Conservation (phyloP, 1,140 invertebrate genomes). For the Procambarus virginalis region DNA sequence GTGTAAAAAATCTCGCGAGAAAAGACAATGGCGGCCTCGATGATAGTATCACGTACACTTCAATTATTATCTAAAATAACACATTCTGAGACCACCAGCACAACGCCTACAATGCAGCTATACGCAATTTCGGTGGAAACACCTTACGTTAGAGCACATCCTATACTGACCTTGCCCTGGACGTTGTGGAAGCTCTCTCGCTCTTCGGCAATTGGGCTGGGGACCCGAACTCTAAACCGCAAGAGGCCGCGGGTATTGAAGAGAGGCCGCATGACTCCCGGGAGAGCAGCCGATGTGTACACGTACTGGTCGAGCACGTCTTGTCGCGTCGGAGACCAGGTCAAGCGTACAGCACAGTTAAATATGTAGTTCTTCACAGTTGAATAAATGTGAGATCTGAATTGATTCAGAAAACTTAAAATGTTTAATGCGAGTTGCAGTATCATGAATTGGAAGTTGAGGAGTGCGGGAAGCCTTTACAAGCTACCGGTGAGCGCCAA, state of each 20-base stretch:
- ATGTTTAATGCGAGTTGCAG: not conserved
- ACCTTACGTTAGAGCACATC: too few species aligned
- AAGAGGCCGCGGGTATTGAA: constrained; percentile 38
- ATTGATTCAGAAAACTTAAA: not conserved
- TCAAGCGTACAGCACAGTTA: not conserved
- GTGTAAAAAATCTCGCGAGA: too few species aligned
- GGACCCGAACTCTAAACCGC: constrained; percentile 36
- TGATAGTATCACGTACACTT: too few species aligned
- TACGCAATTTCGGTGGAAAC: too few species aligned
- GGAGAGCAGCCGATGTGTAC: not conserved
- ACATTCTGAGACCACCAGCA: too few species aligned
- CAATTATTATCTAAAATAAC: too few species aligned
- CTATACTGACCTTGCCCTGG: constrained; percentile 3
- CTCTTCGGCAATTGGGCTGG: constrained; percentile 43
- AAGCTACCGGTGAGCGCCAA: not conserved
- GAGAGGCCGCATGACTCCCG: constrained; percentile 9
- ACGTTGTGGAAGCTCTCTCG: constrained; percentile 1
- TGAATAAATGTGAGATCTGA: not conserved
- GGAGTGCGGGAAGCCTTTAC: not conserved
- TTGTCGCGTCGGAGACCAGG: not conserved
- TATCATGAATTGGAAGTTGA: not conserved
- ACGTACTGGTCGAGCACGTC: not conserved
- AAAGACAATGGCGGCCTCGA: too few species aligned
- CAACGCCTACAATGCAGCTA: too few species aligned
- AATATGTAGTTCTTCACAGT: not conserved